Evolutionary conservation across 2,888 invertebrate genomes (phyloP).

Genomic region (Ditula angustiorana): DNA sequence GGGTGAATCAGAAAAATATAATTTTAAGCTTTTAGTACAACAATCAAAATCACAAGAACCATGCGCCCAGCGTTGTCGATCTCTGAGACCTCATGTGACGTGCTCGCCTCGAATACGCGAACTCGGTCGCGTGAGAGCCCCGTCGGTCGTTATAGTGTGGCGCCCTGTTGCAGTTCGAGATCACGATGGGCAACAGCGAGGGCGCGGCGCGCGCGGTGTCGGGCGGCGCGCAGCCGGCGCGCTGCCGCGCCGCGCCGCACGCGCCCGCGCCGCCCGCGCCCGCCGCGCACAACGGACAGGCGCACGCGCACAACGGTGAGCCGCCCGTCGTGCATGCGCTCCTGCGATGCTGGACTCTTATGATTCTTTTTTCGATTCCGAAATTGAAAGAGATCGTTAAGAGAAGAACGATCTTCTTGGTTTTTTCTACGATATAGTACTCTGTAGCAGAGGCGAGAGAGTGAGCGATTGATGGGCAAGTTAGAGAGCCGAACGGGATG

Average conservation of each 20-base stretch:
- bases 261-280: conserved; percentile 44
- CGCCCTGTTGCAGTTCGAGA: conserved; percentile 50
- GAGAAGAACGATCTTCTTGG: too few relatives aligned
- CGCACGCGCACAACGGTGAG: conserved; percentile 46
- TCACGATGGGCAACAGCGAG: conserved; percentile 67
- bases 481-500: too few relatives aligned
- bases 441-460: too few relatives aligned
- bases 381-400: too few relatives aligned
- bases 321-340: conserved; percentile 11
- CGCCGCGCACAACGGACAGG: conserved; percentile 38
- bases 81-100: too few relatives aligned
- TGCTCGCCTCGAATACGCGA: too few relatives aligned
- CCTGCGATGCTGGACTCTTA: too few relatives aligned
- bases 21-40: not conserved
- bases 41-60: not conserved
- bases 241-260: conserved; percentile 47
- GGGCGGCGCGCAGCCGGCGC: conserved; percentile 55
- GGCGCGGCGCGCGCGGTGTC: conserved; percentile 48
- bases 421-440: too few relatives aligned
- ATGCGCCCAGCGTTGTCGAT: too few relatives aligned
- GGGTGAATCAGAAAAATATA: not conserved
- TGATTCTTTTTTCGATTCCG: too few relatives aligned
- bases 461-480: too few relatives aligned
- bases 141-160: not conserved
- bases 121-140: too few relatives aligned